Conservation (phyloP, 2,113 vertebrate genomes). For the Pardalotus punctatus region DNA sequence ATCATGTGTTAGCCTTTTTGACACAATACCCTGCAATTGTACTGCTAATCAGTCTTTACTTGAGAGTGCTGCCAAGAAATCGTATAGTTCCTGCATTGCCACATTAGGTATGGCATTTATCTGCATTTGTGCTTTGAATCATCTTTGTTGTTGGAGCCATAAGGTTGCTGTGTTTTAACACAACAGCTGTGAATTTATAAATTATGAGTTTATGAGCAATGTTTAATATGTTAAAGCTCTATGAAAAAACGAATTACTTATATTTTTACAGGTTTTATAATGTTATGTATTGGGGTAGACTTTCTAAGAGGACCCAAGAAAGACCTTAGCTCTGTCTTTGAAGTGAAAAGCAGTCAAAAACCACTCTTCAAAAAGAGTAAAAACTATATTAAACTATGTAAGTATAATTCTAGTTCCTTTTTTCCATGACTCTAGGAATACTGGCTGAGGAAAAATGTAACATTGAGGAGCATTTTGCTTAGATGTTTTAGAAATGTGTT, state of each 20-base stretch:
- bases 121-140: not conserved
- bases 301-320: slow-evolving; percentile 56
- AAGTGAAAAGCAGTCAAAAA: slow-evolving; percentile 64
- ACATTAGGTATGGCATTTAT: not conserved
- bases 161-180: not conserved
- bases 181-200: not conserved
- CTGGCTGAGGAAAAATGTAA: not conserved
- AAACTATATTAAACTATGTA: slow-evolving; percentile 66
- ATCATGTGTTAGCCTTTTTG: not conserved
- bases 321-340: slow-evolving; percentile 52
- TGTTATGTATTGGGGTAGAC: slow-evolving; percentile 64
- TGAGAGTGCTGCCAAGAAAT: not conserved
- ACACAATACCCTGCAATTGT: not conserved
- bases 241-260: not conserved
- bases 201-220: not conserved
- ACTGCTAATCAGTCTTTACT: not conserved
- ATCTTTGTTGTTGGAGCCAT: not conserved
- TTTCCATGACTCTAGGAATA: not conserved
- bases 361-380: slow-evolving; percentile 56
- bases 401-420: slow-evolving; percentile 59
- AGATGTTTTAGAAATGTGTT: not conserved
- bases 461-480: not conserved
- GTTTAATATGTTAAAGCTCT: not conserved
- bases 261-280: slow-evolving; percentile 65
- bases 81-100: not conserved